phyloP scores from a whole-genome alignment of 2,797 vertebrate species.

The Distichodus sexfasciatus region DNA sequence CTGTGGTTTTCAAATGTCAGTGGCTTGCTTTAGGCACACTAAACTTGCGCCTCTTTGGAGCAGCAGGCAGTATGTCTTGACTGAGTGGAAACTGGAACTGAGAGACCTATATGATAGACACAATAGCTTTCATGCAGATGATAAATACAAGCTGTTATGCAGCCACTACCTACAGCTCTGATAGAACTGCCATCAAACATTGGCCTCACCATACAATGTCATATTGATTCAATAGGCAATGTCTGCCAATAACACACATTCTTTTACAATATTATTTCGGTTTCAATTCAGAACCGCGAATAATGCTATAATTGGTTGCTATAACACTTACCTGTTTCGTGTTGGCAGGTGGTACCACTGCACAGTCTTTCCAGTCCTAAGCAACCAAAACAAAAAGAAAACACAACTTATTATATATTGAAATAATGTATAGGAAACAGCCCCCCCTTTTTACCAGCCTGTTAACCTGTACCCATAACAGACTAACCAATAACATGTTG shows the following conservation, averaged over 20 bases:
- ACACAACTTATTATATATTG: neutral
- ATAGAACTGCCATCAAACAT: too few species aligned
- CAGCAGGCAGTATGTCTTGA: slow-evolving; percentile 70
- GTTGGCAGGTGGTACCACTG: neutral
- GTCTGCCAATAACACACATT: too few species aligned
- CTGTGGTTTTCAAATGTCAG: slow-evolving; percentile 58
- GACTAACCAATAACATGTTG: neutral
- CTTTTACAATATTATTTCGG: too few species aligned
- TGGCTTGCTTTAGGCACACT: slow-evolving; percentile 83
- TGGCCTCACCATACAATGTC: too few species aligned
- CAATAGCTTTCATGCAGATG: neutral
- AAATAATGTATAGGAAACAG: neutral
- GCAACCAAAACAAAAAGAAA: slow-evolving; percentile 32
- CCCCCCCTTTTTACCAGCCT: slow-evolving; percentile 69
- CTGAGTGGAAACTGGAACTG: slow-evolving; percentile 73
- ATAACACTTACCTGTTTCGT: slow-evolving; percentile 19
- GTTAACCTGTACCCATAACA: slow-evolving; percentile 56
- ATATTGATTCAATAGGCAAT: too few species aligned
- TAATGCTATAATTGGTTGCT: too few species aligned
- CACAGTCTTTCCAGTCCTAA: slow-evolving; percentile 27
- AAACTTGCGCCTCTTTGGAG: slow-evolving; percentile 78
- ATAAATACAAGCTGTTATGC: too few species aligned
- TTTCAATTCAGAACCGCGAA: too few species aligned
- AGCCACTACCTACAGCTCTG: too few species aligned
- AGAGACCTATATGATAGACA: slow-evolving; percentile 70